Percentiles rank a stretch among this genome's conserved stretches.
These are phyloP conservation scores for Emesis furor DNA, from an alignment of 2,888 invertebrate genomes.

Conservation along the genomic window DNA sequence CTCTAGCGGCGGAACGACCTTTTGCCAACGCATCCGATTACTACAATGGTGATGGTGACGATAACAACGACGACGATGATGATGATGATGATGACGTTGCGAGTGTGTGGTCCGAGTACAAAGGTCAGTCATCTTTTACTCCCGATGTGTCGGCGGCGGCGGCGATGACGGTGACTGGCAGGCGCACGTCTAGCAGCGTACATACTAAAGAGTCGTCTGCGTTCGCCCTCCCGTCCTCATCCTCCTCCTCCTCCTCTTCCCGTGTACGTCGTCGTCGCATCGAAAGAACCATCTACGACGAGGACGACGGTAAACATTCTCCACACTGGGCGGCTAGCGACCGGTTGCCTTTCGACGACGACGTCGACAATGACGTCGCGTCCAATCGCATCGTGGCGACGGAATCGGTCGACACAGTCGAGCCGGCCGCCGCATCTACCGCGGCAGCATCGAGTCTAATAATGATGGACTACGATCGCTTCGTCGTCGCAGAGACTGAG, in stretches of 20 bases:
- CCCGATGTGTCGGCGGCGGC: background rate
- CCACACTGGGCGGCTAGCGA: background rate
- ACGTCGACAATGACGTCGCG: background rate
- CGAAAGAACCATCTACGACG: slow-evolving; percentile 2
- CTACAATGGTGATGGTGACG: background rate
- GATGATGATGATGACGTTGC: slow-evolving; percentile 8
- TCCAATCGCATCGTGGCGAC: background rate
- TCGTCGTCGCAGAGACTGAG: background rate
- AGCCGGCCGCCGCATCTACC: background rate
- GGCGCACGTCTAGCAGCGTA: slow-evolving; percentile 14
- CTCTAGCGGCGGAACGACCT: background rate
- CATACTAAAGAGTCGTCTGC: slow-evolving; percentile 30
- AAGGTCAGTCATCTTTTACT: slow-evolving; percentile 15
- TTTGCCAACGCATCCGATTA: background rate
- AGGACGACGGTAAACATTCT: background rate
- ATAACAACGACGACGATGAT: background rate
- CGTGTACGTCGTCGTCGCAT: background rate
- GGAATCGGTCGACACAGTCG: slow-evolving; percentile 3
- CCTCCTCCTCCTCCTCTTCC: background rate
- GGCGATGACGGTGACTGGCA: background rate
- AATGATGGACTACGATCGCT: slow-evolving; percentile 2
- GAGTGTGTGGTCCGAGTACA: slow-evolving; percentile 31
- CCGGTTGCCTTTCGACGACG: background rate
- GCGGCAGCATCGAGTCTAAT: background rate
- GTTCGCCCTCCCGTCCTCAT: background rate